These are phyloP conservation scores for Whitmania pigra DNA, from an alignment of 1,140 invertebrate species.

Conservation along the genomic window DNA sequence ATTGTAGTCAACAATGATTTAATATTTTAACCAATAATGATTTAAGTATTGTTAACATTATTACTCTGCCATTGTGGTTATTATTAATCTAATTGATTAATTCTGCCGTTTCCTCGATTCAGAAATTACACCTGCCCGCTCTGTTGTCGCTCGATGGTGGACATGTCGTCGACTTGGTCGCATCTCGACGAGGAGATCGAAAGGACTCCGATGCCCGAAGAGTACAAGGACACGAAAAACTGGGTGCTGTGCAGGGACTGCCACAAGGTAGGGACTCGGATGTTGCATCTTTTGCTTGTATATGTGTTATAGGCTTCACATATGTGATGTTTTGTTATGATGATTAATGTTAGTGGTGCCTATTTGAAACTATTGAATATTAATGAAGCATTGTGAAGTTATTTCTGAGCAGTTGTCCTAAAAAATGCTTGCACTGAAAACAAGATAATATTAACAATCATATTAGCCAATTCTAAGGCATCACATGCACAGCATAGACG, in stretches of 20 bases:
- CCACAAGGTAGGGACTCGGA: conserved; percentile 53
- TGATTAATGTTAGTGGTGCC: not conserved
- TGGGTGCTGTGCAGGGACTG: conserved; percentile 76
- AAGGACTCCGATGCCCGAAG: conserved; percentile 64
- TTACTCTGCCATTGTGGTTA: too few species aligned
- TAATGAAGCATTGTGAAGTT: too few species aligned
- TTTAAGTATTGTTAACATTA: too few species aligned
- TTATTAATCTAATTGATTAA: too few species aligned
- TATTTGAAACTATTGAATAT: too few species aligned
- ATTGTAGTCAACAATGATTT: too few species aligned
- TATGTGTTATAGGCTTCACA: not conserved
- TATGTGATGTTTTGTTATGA: not conserved
- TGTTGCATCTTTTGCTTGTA: not conserved
- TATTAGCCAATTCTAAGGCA: too few species aligned
- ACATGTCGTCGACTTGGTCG: conserved; percentile 69
- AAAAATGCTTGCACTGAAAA: too few species aligned
- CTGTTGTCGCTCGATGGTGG: conserved; percentile 67
- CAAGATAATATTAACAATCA: too few species aligned
- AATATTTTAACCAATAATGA: too few species aligned
- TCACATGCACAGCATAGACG: too few species aligned
- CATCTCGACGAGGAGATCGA: conserved; percentile 65
- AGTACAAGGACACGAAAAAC: conserved; percentile 62
- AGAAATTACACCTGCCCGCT: conserved; percentile 67
- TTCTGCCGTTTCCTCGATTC: conserved; percentile 5
- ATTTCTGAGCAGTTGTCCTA: too few species aligned